Evolutionary conservation across 2,797 vertebrate species (phyloP), one percentile per base, ranked within the genome.

Genomic region (Peromyscus nudipes): DNA sequence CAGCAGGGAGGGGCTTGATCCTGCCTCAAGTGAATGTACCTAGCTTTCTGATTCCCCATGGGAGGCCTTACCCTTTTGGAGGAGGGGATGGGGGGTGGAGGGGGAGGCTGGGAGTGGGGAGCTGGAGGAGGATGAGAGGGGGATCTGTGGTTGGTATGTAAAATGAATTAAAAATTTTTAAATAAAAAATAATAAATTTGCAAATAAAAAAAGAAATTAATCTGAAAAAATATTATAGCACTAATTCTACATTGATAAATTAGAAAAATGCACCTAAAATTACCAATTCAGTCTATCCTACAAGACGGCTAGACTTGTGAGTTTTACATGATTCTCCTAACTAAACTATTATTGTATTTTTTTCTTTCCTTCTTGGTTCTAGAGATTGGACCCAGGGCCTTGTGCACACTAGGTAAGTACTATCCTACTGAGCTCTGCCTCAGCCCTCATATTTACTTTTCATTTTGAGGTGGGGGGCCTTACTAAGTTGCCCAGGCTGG

Each of bases 241-340:
- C 71, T 65, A 93, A 93, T 75, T 97, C 65, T 88, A 52, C 31
- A 73, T 37, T 75, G 96, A 89, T 94, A 52, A 40, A 88, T 62
- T 84, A 34, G 27, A 89, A 84, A 83, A 92, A n/a, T 64, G 4
- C 29, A 73, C 3, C 81, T 75, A 77, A 84, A 92, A 84, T 93
- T 75, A 80, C 82, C 14, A 81, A n/a, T 79, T 43, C 64, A 69
- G 10, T 49, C 49, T 52, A 10, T 23, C 60, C 76, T 92, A 65
- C 16, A 92, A 83, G 40, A 85, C 40, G 9, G n/a, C 6, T 93
- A 93, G 67, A 92, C 67, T 71, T 52, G 57, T 75, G 75, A 88
- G 67, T 81, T 65, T 86, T 95, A 86, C 34, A 64, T 94, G 84
- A 89, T 83, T 6, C 46, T 49, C 25, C 19, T 3, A 62, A 92